phyloP scores from a whole-genome alignment of 2,797 vertebrate species.

The Siniperca undulata region DNA sequence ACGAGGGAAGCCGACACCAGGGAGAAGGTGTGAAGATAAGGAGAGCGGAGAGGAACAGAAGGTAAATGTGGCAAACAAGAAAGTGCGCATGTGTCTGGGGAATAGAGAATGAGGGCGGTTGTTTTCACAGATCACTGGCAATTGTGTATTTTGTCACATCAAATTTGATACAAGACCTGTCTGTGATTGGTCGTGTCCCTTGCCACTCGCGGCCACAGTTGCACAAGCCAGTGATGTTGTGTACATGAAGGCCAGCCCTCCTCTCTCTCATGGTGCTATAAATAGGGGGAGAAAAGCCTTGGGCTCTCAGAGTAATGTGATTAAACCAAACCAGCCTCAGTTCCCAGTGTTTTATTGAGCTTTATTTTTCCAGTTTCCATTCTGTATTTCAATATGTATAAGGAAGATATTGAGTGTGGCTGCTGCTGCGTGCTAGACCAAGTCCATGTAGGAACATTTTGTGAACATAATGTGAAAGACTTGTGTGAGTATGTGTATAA shows the following conservation, averaged over 20 bases:
- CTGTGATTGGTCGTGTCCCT: constrained; percentile 65
- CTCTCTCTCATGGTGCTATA: constrained; percentile 80
- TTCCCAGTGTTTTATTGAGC: constrained; percentile 81
- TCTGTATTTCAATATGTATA: constrained; percentile 72
- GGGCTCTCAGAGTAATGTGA: constrained; percentile 83
- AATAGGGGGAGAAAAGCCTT: constrained; percentile 79
- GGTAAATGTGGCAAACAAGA: constrained; percentile 44
- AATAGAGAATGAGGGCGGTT: constrained; percentile 47
- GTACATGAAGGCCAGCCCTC: constrained; percentile 51
- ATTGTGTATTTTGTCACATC: constrained; percentile 74
- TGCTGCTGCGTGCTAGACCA: constrained; percentile 46
- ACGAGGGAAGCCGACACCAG: constrained; percentile 22
- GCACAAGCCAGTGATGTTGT: constrained; percentile 59
- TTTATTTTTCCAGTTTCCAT: constrained; percentile 78
- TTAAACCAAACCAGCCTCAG: constrained; percentile 84
- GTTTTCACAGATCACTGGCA: constrained; percentile 68
- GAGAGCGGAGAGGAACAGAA: constrained; percentile 56
- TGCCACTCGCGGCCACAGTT: constrained; percentile 56
- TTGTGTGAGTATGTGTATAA: constrained; percentile 57
- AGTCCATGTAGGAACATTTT: constrained; percentile 51
- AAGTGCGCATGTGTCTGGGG: constrained; percentile 43
- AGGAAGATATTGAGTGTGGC: constrained; percentile 69
- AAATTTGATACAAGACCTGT: constrained; percentile 63
- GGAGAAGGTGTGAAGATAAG: constrained; percentile 63
- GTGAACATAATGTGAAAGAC: constrained; percentile 61